phyloP scores from a whole-genome alignment of 2,113 vertebrate species.

The Anolis carolinensis region DNA sequence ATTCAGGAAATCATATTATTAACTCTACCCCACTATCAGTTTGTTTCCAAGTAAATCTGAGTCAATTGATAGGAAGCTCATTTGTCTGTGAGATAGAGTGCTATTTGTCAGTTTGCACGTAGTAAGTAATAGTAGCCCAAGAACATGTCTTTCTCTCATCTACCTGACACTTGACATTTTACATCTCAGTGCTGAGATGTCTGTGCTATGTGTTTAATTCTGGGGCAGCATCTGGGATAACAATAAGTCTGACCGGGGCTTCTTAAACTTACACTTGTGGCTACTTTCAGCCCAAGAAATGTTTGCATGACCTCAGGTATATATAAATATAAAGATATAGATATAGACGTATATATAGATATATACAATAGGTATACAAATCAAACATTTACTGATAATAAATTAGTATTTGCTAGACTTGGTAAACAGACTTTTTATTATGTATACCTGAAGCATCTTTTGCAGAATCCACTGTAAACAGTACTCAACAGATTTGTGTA shows the following conservation, averaged over 20 bases:
- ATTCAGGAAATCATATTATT: not conserved
- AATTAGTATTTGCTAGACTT: no score
- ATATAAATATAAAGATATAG: no score
- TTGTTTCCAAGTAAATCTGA: not conserved
- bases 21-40: not conserved
- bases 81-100: not conserved
- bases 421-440: no score
- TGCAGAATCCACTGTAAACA: no score
- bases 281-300: no score
- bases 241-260: not conserved
- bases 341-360: no score
- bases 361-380: no score
- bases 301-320: no score
- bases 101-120: not conserved
- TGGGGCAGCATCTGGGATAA: not conserved
- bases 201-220: not conserved
- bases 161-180: not conserved
- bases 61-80: not conserved
- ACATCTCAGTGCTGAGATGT: not conserved
- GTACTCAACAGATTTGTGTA: no score
- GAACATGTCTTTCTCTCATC: not conserved
- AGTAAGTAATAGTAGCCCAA: not conserved
- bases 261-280: no score
- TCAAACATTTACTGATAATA: no score
- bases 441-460: no score